These are phyloP conservation scores for Cephus pulcher DNA, from an alignment of 2,888 invertebrate genomes.

Conservation along the genomic window DNA sequence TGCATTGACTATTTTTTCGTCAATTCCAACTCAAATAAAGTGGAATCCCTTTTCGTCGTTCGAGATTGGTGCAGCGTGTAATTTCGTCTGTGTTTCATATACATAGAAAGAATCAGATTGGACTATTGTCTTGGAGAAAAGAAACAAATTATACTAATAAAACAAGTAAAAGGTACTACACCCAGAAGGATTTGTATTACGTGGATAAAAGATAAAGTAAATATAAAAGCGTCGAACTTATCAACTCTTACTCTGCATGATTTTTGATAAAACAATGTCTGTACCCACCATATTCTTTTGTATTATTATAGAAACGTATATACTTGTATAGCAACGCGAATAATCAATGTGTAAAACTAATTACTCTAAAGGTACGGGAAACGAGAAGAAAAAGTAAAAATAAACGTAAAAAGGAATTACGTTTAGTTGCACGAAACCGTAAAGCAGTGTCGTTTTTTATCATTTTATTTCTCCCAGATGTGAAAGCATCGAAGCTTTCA, in stretches of 20 bases:
- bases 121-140: too few relatives aligned
- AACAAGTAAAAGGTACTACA: too few relatives aligned
- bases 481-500: neutral
- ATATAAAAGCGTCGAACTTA: neutral
- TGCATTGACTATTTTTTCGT: too few relatives aligned
- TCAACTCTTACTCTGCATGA: neutral
- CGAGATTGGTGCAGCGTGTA: too few relatives aligned
- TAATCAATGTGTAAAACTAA: neutral
- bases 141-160: too few relatives aligned
- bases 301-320: neutral
- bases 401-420: neutral
- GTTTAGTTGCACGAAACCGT: neutral
- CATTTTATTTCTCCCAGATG: neutral
- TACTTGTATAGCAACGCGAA: neutral
- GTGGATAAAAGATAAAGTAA: neutral
- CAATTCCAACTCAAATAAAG: too few relatives aligned
- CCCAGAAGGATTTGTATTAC: too few relatives aligned
- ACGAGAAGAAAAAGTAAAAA: neutral
- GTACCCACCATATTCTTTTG: neutral
- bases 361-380: too few relatives aligned
- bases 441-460: neutral
- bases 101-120: too few relatives aligned
- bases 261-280: neutral
- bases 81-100: too few relatives aligned
- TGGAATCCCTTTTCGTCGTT: too few relatives aligned